Conservation (phyloP, 1,140 invertebrate species). For the Sitophilus oryzae region DNA sequence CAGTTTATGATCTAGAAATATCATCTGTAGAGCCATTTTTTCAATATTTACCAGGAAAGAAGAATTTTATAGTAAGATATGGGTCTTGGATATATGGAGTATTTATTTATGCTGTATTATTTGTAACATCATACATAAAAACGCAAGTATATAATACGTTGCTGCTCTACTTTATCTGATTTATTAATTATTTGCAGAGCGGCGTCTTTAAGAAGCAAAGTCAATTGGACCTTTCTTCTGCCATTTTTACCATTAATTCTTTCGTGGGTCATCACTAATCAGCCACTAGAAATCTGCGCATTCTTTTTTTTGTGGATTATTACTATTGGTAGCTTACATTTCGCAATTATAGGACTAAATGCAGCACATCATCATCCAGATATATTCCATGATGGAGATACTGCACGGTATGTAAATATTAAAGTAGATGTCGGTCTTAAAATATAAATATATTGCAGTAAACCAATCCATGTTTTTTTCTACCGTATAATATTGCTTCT, state of each 20-base stretch:
- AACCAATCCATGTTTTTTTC: no score
- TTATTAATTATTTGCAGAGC: no score
- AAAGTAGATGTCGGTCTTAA: neutral
- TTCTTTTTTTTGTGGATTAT: constrained; percentile 56
- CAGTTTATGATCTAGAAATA: constrained; percentile 69
- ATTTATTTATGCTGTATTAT: constrained; percentile 43
- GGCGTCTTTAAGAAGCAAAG: no score
- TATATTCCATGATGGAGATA: constrained; percentile 78
- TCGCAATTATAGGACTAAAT: constrained; percentile 61
- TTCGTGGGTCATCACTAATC: constrained; percentile 46
- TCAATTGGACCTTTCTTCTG: no score
- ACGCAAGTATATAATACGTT: constrained; percentile 4
- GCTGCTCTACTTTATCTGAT: no score
- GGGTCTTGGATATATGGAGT: constrained; percentile 49
- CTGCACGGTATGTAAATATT: constrained; percentile 46
- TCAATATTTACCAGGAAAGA: constrained; percentile 56
- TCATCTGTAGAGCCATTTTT: constrained; percentile 64
- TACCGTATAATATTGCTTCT: no score
- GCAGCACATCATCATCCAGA: constrained; percentile 79
- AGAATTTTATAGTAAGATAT: constrained; percentile 45
- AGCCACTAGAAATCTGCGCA: constrained; percentile 38
- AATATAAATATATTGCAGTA: no score
- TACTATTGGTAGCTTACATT: constrained; percentile 54
- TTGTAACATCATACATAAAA: neutral
- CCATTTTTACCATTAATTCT: constrained; percentile 49